phyloP scores from a whole-genome alignment of 2,888 invertebrate genomes.

The Melieria picta region DNA sequence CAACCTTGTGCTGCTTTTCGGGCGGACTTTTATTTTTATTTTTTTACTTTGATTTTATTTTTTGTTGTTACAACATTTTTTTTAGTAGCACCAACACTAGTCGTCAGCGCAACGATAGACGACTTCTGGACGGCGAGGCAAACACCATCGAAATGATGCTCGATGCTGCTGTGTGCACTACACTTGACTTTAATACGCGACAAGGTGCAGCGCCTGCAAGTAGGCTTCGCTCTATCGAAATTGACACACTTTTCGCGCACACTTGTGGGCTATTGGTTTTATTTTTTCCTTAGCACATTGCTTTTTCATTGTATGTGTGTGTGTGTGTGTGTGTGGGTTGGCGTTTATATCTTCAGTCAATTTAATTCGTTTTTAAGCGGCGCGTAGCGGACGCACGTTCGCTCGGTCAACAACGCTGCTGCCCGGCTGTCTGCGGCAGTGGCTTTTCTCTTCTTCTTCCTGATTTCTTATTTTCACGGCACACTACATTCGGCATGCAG shows the following conservation, averaged over 20 bases:
- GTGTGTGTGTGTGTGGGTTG: not conserved
- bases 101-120: no score
- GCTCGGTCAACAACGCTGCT: no score
- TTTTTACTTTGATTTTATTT: no score
- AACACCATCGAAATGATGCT: no score
- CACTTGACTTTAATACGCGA: not conserved
- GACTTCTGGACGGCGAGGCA: no score
- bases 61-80: no score
- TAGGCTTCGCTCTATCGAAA: slow-evolving; percentile 45
- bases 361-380: not conserved
- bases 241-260: slow-evolving; percentile 22
- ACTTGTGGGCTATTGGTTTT: slow-evolving; percentile 41
- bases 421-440: not conserved
- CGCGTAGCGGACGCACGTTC: not conserved
- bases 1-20: no score
- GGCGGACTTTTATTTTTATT: no score
- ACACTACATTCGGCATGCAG: not conserved
- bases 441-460: not conserved
- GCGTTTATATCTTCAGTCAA: not conserved
- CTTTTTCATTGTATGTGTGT: slow-evolving; percentile 3
- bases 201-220: slow-evolving; percentile 42
- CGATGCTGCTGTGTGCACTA: not conserved
- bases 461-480: not conserved
- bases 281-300: slow-evolving; percentile 49
- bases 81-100: no score